Evolutionary conservation across 92 coral and sea anemone species (phyloP).

Genomic region (Palythoa heliodiscus): DNA sequence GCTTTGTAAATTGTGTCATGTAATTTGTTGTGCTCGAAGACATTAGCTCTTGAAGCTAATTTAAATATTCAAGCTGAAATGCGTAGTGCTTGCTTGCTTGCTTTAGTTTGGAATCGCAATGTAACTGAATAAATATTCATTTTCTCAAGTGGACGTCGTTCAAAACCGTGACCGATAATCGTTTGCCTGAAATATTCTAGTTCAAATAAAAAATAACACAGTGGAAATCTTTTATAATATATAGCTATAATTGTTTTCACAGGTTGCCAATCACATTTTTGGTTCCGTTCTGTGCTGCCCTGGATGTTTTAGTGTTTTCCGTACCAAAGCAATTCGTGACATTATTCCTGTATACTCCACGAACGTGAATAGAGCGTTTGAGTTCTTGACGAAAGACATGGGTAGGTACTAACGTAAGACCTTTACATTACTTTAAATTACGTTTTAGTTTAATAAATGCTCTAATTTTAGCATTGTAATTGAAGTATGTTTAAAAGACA

Average conservation of each 20-base stretch:
- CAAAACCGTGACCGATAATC: no score
- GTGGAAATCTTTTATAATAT: not conserved
- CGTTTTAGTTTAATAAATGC: not conserved
- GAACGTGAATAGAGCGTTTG: constrained; percentile 74
- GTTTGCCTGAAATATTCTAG: no score
- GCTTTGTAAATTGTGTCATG: no score
- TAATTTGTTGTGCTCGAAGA: no score
- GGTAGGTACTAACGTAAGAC: constrained; percentile 55
- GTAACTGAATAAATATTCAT: no score
- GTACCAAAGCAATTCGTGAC: constrained; percentile 87
- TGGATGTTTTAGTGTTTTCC: constrained; percentile 96
- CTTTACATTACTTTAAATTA: not conserved
- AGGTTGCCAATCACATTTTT: constrained; percentile 97
- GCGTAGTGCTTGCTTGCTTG: no score
- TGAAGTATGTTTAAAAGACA: not conserved
- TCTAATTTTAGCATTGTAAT: not conserved
- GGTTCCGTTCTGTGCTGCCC: constrained; percentile 98
- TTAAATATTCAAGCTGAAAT: no score
- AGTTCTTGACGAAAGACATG: constrained; percentile 97
- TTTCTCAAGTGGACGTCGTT: no score
- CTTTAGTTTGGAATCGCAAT: no score
- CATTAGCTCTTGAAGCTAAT: no score
- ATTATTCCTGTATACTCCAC: constrained; percentile 86
- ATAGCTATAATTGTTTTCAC: not conserved
- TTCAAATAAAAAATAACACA: not conserved